A percentile compares a stretch with the other conserved stretches of the same genome.
Conservation (phyloP, 2,888 invertebrate species). For the Apodemia zela region DNA sequence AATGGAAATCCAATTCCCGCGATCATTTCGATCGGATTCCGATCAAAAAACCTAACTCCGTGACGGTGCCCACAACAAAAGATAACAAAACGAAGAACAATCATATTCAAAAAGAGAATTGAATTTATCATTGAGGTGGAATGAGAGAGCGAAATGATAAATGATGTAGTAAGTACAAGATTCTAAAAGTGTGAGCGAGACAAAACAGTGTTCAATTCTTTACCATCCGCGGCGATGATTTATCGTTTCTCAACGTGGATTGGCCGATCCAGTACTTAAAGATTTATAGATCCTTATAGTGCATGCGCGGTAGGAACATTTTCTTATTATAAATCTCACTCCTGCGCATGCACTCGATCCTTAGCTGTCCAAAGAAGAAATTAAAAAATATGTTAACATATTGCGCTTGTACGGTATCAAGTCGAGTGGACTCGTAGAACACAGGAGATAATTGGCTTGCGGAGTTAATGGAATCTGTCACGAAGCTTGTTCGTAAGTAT, state of each 20-base stretch:
- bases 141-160: slow-evolving; percentile 76
- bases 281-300: slow-evolving; percentile 77
- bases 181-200: slow-evolving; percentile 59
- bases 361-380: slow-evolving; percentile 63
- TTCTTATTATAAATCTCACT: slow-evolving; percentile 79
- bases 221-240: slow-evolving; percentile 72
- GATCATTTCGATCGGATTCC: slow-evolving; percentile 74
- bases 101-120: slow-evolving; percentile 78
- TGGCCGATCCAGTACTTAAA: slow-evolving; percentile 76
- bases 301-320: slow-evolving; percentile 78
- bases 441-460: slow-evolving; percentile 59
- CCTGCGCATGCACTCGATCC: slow-evolving; percentile 70
- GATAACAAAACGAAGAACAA: slow-evolving; percentile 76
- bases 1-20: slow-evolving; percentile 77
- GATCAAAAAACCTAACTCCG: slow-evolving; percentile 74
- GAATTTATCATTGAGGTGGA: slow-evolving; percentile 77
- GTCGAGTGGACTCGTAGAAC: slow-evolving; percentile 39
- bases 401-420: slow-evolving; percentile 44
- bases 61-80: slow-evolving; percentile 76
- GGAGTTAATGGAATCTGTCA: slow-evolving; percentile 53
- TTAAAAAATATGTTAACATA: slow-evolving; percentile 78
- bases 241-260: slow-evolving; percentile 79
- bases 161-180: slow-evolving; percentile 58
- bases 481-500: slow-evolving; percentile 35
- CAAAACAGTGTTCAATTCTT: slow-evolving; percentile 54